phyloP scores from a whole-genome alignment of 2,797 vertebrate species.

The Sphenodon punctatus region DNA sequence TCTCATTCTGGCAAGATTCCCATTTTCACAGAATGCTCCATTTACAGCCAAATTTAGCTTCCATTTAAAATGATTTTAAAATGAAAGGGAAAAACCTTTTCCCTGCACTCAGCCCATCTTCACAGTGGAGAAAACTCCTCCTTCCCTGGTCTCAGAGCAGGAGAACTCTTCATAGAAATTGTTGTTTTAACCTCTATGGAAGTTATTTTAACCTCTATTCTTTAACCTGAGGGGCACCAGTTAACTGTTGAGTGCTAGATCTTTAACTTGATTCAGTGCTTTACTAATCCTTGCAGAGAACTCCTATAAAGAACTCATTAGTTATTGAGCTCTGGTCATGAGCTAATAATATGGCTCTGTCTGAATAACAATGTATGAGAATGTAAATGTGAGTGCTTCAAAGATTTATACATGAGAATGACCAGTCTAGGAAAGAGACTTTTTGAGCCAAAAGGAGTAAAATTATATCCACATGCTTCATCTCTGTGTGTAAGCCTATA shows the following conservation, averaged over 20 bases:
- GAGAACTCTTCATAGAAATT: not conserved
- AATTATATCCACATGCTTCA: not conserved
- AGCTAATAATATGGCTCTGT: not conserved
- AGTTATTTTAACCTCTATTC: not conserved
- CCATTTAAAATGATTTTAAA: not conserved
- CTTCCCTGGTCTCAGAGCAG: not conserved
- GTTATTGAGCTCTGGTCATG: not conserved
- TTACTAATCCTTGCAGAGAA: not conserved
- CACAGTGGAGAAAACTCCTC: not conserved
- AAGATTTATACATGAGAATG: not conserved
- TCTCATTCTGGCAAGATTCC: not conserved
- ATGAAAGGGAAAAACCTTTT: not conserved
- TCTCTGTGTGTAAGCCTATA: not conserved
- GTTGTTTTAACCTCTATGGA: no score
- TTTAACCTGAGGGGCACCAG: not conserved
- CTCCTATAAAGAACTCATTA: rapidly evolving
- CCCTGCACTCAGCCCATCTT: not conserved
- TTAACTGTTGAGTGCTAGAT: not conserved
- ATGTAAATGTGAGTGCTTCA: not conserved
- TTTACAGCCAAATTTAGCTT: rapidly evolving
- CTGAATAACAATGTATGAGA: not conserved
- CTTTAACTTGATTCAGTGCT: not conserved
- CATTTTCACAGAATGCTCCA: not conserved
- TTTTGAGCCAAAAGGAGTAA: not conserved
- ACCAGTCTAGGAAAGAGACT: not conserved